phyloP scores from a whole-genome alignment of 1,140 invertebrate genomes.

The Lordiphosa stackelbergi region DNA sequence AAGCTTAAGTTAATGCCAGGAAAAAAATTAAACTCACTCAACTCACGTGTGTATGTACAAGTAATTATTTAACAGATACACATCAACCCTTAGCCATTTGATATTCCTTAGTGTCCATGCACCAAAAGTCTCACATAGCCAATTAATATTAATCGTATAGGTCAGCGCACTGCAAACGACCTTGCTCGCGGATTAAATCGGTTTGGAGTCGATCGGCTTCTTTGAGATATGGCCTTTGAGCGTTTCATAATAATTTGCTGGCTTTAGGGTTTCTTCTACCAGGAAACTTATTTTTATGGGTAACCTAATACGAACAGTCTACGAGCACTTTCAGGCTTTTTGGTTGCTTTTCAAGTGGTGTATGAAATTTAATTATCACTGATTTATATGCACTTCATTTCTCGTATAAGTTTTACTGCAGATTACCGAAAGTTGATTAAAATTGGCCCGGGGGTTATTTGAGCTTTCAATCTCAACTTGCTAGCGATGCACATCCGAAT shows the following conservation, averaged over 20 bases:
- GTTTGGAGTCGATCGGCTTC: constrained; percentile 36
- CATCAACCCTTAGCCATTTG: constrained; percentile 7
- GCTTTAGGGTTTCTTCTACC: constrained; percentile 15
- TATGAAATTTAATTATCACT: constrained; percentile 1
- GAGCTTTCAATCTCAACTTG: constrained; percentile 11
- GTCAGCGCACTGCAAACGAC: constrained; percentile 43
- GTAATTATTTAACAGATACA: not conserved
- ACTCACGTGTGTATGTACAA: not conserved
- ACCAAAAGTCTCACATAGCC: constrained; percentile 36
- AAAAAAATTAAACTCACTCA: not conserved
- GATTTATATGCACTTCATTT: constrained; percentile 5
- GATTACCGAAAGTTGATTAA: constrained; percentile 1
- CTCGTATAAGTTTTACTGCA: constrained; percentile 1
- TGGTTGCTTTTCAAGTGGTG: not conserved
- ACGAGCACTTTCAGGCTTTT: not conserved
- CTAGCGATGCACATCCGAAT: constrained; percentile 8
- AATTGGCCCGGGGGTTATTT: constrained; percentile 1
- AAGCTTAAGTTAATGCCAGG: too few relatives aligned
- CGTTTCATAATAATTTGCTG: constrained; percentile 1
- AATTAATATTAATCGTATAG: constrained; percentile 40
- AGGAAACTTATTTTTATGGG: constrained; percentile 16
- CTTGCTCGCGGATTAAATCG: constrained; percentile 59
- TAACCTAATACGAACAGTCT: constrained; percentile 10
- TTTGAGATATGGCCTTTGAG: not conserved
- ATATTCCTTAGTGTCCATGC: constrained; percentile 25